Percentiles rank a stretch among this genome's conserved stretches.
phyloP scores from a whole-genome alignment of 2,888 invertebrate species.

The Platypus cylindrus region DNA sequence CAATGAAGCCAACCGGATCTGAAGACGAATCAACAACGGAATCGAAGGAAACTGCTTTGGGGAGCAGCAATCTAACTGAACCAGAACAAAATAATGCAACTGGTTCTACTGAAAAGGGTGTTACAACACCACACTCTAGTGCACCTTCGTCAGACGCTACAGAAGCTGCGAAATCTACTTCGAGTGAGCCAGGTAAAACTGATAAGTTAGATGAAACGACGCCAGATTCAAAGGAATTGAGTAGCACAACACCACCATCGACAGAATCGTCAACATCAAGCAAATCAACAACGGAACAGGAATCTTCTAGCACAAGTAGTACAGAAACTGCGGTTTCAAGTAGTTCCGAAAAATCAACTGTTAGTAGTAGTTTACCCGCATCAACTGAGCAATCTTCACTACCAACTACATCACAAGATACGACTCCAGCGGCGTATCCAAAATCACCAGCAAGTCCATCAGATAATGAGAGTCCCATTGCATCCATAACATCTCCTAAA shows the following conservation, averaged over 20 bases:
- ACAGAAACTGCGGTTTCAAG: not conserved
- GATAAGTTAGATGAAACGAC: slow-evolving; percentile 7
- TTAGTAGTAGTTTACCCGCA: not conserved
- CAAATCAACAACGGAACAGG: slow-evolving; percentile 1
- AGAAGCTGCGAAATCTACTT: slow-evolving; percentile 3
- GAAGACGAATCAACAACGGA: slow-evolving; percentile 3
- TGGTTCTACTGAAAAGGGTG: not conserved
- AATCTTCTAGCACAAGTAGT: too few relatives aligned
- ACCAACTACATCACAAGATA: slow-evolving; percentile 1
- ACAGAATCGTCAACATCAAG: slow-evolving; percentile 4
- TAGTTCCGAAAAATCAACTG: not conserved
- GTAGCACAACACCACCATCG: slow-evolving; percentile 1
- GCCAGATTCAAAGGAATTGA: slow-evolving; percentile 2
- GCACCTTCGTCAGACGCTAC: not conserved
- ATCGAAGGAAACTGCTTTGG: not conserved
- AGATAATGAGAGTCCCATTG: too few relatives aligned
- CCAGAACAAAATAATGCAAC: not conserved
- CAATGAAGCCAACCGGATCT: slow-evolving; percentile 2
- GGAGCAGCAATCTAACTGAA: not conserved
- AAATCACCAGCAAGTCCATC: slow-evolving; percentile 4
- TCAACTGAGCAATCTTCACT: slow-evolving; percentile 1
- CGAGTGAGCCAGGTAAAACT: slow-evolving; percentile 5
- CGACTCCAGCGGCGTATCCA: not conserved
- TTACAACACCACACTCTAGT: not conserved
- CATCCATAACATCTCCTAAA: slow-evolving; percentile 4